Percentiles rank a stretch among this genome's conserved stretches.
phyloP scores from a whole-genome alignment of 2,113 vertebrate genomes.

The Willisornis vidua region DNA sequence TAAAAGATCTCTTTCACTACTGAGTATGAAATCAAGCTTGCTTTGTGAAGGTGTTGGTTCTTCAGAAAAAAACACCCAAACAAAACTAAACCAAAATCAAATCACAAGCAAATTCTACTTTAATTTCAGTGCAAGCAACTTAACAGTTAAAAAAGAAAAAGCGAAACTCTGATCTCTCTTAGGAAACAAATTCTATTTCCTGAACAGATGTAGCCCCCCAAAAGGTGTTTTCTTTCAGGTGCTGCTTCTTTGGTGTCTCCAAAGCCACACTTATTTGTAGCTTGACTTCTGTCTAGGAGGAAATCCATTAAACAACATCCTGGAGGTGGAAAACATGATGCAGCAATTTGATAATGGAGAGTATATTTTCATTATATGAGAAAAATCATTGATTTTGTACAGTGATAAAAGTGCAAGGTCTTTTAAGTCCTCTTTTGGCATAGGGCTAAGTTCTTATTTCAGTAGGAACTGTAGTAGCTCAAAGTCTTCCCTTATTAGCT shows the following conservation, averaged over 20 bases:
- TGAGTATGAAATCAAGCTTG: background rate
- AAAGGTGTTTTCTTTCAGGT: background rate
- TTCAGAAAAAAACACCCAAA: background rate
- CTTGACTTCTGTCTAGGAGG: background rate
- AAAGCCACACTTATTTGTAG: background rate
- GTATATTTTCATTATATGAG: background rate
- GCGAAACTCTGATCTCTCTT: background rate
- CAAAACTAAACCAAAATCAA: background rate
- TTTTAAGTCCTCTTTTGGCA: background rate
- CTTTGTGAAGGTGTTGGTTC: background rate
- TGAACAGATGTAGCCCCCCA: background rate
- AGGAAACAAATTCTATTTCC: background rate
- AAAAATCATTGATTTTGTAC: background rate
- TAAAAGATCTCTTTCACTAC: background rate
- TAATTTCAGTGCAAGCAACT: background rate
- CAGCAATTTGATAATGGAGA: background rate
- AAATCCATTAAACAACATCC: background rate
- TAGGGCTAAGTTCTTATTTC: background rate
- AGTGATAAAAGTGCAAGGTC: background rate
- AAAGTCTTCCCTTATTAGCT: constrained; percentile 6
- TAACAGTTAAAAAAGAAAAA: background rate
- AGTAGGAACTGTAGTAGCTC: background rate
- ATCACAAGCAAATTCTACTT: background rate
- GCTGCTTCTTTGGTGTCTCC: background rate
- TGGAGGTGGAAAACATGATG: background rate